Evolutionary conservation across 2,888 invertebrate species (phyloP), one percentile per base, ranked within the genome.

Genomic region (Leucophenga maculata): DNA sequence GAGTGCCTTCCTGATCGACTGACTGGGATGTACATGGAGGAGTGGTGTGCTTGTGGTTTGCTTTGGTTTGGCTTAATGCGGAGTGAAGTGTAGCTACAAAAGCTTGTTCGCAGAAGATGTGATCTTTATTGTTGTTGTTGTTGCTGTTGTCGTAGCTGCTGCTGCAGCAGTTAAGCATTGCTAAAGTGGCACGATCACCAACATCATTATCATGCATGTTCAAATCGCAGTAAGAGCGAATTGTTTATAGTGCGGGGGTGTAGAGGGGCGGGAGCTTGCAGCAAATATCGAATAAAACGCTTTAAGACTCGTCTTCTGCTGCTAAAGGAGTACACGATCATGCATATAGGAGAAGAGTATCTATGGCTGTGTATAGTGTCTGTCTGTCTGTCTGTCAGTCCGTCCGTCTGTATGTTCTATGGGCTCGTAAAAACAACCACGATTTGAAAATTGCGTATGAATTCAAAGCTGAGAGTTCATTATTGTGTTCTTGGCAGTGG

Each of bases 121-220:
- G 46, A 46, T 62, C 62, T 62, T 62, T 20, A 62, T 44, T 62
- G 46, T 46, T 16, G 16, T 50, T 67, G 48, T 48, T 68, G 55
- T 55, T 60, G n/a, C 67, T 60, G 65, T 48, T 55, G 65, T 13
- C 67, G 71, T 1, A 26, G 69, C 46, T 66, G 62, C 11, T 46
- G 48, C 16, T 69, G 73, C 69, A 74, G 77, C 71, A 77, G 82
- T 78, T 78, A 82, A 76, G 71, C 80, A 82, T 76, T 78, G 82
- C 82, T 83, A 84, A 83, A 83, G 83, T 83, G 84, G 84, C 82
- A 83, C 82, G 82, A 83, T 83, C 84, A 78, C 70, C 78, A 82
- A 82, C 84, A 77, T 83, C 82, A 81, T 83, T 83, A 81, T 83
- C 83, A 81, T 81, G 82, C 72, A 78, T 76, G 70, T 72, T 73